Percentiles rank a stretch among this genome's conserved stretches.
These are phyloP conservation scores for Heliothis subflexa DNA, from an alignment of 1,140 invertebrate species.

Conservation along the genomic window DNA sequence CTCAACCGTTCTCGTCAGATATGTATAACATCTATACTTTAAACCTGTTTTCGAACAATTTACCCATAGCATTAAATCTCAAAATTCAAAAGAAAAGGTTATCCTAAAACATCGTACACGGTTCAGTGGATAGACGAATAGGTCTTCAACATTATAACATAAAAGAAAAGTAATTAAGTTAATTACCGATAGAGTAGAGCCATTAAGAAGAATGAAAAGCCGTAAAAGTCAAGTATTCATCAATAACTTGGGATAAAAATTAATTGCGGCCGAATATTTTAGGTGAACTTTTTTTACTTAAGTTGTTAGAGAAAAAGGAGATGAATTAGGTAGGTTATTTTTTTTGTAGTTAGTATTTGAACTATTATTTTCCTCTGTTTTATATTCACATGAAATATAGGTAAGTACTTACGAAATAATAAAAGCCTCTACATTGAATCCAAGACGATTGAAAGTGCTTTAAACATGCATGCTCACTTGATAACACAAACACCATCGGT, in stretches of 20 bases:
- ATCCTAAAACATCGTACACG: neutral
- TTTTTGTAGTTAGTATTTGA: too few species aligned
- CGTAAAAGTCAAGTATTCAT: conserved; percentile 5
- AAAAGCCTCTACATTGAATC: too few species aligned
- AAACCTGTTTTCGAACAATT: neutral
- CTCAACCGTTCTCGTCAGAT: too few species aligned
- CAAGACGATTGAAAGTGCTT: too few species aligned
- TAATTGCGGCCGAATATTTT: conserved; percentile 16
- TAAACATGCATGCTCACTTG: too few species aligned
- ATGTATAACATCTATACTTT: too few species aligned
- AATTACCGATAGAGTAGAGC: conserved; percentile 16
- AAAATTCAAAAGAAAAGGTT: neutral
- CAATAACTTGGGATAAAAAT: conserved; percentile 34
- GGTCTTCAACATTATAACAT: conserved; percentile 16
- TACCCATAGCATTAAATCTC: neutral
- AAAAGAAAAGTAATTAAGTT: conserved; percentile 38
- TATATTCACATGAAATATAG: too few species aligned
- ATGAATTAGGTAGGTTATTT: too few species aligned
- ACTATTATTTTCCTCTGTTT: too few species aligned
- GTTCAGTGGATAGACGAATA: neutral
- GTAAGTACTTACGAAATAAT: too few species aligned
- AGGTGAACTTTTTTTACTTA: neutral
- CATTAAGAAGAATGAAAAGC: conserved; percentile 35
- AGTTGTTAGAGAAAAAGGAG: neutral
- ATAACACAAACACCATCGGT: too few species aligned